Conservation (phyloP, 2,797 vertebrate species). For the Pseudochromis fuscus region DNA sequence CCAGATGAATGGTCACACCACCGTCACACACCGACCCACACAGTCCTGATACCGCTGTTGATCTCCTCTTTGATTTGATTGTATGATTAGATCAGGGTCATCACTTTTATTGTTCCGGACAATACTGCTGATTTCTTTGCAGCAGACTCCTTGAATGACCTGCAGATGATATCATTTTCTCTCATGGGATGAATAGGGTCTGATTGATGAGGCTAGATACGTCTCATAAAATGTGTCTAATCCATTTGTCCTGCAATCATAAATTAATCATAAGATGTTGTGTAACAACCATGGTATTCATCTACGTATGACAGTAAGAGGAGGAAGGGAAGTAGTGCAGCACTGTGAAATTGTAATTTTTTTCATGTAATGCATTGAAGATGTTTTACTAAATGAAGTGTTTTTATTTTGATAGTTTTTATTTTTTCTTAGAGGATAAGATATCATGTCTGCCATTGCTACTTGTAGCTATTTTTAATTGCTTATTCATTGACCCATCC, state of each 20-base stretch:
- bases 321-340: constrained; percentile 16
- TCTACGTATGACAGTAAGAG: constrained; percentile 6
- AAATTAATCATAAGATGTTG: constrained; percentile 31
- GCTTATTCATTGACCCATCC: background rate
- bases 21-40: background rate
- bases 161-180: constrained; percentile 50
- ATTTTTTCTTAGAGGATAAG: constrained; percentile 1
- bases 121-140: constrained; percentile 54
- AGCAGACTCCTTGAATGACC: constrained; percentile 39
- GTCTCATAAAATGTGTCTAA: constrained; percentile 44
- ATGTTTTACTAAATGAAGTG: background rate
- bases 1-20: background rate
- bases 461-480: constrained; percentile 33
- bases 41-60: constrained; percentile 16
- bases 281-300: constrained; percentile 29
- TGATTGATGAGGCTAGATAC: constrained; percentile 45
- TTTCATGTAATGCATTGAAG: background rate
- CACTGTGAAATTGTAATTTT: constrained; percentile 7
- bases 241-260: constrained; percentile 46
- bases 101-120: constrained; percentile 48
- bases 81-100: constrained; percentile 54
- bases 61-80: constrained; percentile 27
- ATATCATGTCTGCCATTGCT: constrained; percentile 20
- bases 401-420: constrained; percentile 12
- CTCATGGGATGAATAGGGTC: constrained; percentile 44